Evolutionary conservation across 2,797 vertebrate species (phyloP).

Genomic region (Fratercula arctica): DNA sequence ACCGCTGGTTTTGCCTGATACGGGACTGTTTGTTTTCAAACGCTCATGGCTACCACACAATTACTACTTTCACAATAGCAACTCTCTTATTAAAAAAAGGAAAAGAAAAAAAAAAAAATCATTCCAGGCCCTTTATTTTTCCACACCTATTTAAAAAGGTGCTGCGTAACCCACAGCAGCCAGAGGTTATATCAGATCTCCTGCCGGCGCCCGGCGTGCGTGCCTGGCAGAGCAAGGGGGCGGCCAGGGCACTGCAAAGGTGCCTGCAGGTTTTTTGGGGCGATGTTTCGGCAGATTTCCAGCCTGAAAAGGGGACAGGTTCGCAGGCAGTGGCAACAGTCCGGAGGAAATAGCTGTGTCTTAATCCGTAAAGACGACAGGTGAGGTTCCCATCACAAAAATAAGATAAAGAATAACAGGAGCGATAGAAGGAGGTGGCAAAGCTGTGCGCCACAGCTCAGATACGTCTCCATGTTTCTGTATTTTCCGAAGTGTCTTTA

Average conservation of each 20-base stretch:
- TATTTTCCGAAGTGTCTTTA: background rate
- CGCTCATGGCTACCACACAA: background rate
- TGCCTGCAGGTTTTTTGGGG: background rate
- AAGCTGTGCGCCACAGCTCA: background rate
- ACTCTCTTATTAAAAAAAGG: conserved; percentile 16
- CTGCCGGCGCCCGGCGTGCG: background rate
- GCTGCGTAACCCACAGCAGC: conserved; percentile 3
- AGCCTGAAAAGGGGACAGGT: background rate
- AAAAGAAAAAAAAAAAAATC: background rate
- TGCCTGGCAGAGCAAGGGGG: background rate
- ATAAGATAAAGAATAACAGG: background rate
- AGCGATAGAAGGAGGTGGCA: background rate
- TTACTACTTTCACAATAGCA: background rate
- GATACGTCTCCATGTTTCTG: background rate
- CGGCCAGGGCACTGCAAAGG: background rate
- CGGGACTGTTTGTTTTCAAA: background rate
- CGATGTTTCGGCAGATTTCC: background rate
- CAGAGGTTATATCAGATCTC: conserved; percentile 18
- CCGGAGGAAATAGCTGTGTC: background rate
- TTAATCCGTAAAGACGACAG: background rate
- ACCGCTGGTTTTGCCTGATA: background rate
- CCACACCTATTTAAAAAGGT: conserved; percentile 3
- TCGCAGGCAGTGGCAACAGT: background rate
- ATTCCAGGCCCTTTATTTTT: conserved; percentile 26
- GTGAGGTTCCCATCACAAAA: background rate